phyloP scores from a whole-genome alignment of 1,140 invertebrate genomes.

The Daktulosphaira vitifoliae region DNA sequence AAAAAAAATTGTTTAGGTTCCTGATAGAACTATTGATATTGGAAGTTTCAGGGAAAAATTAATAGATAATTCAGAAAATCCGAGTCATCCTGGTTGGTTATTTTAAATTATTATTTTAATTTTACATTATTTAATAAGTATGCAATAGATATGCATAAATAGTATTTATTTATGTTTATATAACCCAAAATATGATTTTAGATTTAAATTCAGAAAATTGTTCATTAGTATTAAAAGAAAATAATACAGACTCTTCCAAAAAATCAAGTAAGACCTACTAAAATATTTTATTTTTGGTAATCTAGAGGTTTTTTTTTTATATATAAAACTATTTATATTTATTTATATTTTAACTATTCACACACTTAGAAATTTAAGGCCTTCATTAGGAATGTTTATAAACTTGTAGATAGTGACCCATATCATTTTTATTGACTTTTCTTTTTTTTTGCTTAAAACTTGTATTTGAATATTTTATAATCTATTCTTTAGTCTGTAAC shows the following conservation, averaged over 20 bases:
- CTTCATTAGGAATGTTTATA: too few species aligned
- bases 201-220: conserved; percentile 12
- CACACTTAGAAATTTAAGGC: too few species aligned
- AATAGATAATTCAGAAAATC: background rate
- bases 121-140: too few species aligned
- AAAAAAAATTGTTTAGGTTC: background rate
- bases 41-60: background rate
- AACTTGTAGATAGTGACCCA: too few species aligned
- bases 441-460: too few species aligned
- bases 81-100: background rate
- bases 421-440: too few species aligned
- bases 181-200: background rate
- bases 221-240: background rate
- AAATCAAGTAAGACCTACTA: conserved; percentile 1
- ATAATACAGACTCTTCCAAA: background rate
- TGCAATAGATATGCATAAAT: too few species aligned
- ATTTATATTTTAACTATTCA: background rate
- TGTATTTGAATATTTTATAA: too few species aligned
- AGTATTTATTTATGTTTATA: too few species aligned
- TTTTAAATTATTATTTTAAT: background rate
- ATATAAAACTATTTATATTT: background rate
- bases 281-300: background rate
- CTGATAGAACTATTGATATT: background rate
- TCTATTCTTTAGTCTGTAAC: too few species aligned
- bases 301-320: background rate